Evolutionary conservation across 2,113 vertebrate species (phyloP), one percentile per base, ranked within the genome.

Genomic region (Aplodontia rufa): DNA sequence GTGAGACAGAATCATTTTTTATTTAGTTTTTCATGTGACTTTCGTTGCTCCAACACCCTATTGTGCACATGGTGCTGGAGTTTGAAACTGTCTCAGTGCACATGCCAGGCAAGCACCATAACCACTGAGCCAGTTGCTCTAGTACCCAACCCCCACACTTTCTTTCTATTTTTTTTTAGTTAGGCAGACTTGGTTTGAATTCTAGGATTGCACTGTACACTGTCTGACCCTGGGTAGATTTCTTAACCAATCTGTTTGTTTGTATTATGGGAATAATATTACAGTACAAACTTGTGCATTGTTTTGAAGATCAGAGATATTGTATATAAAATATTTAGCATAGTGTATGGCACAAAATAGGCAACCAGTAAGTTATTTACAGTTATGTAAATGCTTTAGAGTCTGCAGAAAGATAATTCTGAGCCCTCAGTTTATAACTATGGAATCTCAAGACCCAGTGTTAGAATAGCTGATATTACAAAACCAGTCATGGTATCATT

Each of bases 381-480:
- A 40, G 5, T 47, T 78, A 80, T 87, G 87, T 47, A 72, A 88
- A 64, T 79, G 42, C 35, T 55, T 82, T 68, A 78, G 47, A 93
- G 84, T 26, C 66, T 51, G 14, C 24, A 94, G 45, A 49, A 35
- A 96, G 68, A 89, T 66, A 8, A 82, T 76, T 17, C 35, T 42
- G 66, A 87, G n/a, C 5, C 37, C 30, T 85, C 68, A 55, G 26
- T 74, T 88, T 74, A 60, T 20, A 95, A 6, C 3, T 22, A 75
- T 95, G 37, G 24, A 87, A 66, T 79, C 37, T 95, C 20, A 66
- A 51, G 55, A 78, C 17, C 68, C 19, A 75, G 60, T 24, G 37
- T 97, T 69, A 88, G 51, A 91, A 91, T 82, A 28, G 49, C 20
- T 69, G 42, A 32, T n/a, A 32, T 78, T 49, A 96, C 68, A 84